Conservation (phyloP, 2,888 invertebrate genomes). For the Neelides folsomi region DNA sequence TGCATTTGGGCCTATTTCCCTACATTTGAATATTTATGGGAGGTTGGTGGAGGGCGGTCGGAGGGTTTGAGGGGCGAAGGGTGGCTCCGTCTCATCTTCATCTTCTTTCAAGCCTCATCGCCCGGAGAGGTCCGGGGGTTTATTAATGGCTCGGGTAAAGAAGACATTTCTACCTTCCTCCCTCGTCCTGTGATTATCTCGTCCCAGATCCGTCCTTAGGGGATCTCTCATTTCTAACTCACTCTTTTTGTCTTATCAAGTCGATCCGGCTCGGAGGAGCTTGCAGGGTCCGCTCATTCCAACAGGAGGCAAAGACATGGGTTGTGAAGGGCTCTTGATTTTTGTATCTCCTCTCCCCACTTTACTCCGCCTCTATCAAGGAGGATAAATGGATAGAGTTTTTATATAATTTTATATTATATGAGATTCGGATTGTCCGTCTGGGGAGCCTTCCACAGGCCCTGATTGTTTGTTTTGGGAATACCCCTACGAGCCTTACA, state of each 20-base stretch:
- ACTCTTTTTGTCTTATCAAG: conserved; percentile 3
- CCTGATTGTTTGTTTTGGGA: no score
- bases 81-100: conserved; percentile 17
- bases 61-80: conserved; percentile 16
- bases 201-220: conserved; percentile 13
- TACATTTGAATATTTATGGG: neutral
- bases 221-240: neutral
- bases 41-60: conserved; percentile 9
- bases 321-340: no score
- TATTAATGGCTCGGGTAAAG: conserved; percentile 32
- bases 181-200: conserved; percentile 27
- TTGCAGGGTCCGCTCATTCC: neutral
- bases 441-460: no score
- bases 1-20: neutral
- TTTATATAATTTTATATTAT: no score
- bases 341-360: no score
- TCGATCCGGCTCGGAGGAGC: conserved; percentile 5
- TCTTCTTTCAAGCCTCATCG: conserved; percentile 28
- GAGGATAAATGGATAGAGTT: no score
- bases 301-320: no score
- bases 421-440: no score
- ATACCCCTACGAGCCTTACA: no score
- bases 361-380: no score
- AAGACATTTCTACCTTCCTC: conserved; percentile 29
- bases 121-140: conserved; percentile 26